Evolutionary conservation across 2,888 invertebrate genomes (phyloP), one percentile per base, ranked within the genome.

Genomic region (Selenia dentaria): DNA sequence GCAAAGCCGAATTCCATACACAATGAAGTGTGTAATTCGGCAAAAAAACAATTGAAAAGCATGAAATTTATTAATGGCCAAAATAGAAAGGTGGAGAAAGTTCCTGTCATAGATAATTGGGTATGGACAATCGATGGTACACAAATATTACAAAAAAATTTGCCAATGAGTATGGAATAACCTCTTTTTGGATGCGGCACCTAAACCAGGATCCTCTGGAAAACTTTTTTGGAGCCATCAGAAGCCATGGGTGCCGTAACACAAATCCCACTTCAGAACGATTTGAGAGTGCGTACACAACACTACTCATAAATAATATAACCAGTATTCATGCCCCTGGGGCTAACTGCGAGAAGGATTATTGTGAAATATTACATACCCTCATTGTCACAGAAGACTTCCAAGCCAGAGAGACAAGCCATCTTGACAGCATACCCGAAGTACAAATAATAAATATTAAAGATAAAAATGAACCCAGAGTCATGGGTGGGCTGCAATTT

Each of bases 141-240:
- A n/a, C n/a, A 33, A 22, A 18, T 22, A 9, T n/a, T 22, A 11
- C 14, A 22, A 33, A 33, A 33, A 8, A 33, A 33, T 6, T 22
- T 33, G 10, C 11, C 6, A n/a, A 20, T 4, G 13, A 29, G 6
- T 20, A 35, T 8, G 34, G 13, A 31, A 28, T 44, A 13, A 38
- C 11, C 5, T 49, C 52, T 13, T 11, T 52, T n/a, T 50, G 34
- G 42, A 32, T 48, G 32, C 11, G 54, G 10, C 35, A 54, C 27
- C 34, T 54, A 9, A 50, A 53, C 22, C 49, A 45, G 11, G 49
- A 53, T 31, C 49, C n/a, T n/a, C n/a, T n/a, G n/a, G n/a, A n/a
- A n/a, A n/a, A n/a, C n/a, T n/a, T n/a, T n/a, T n/a, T n/a, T n/a
- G n/a, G n/a, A n/a, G n/a, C n/a, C n/a, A n/a, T n/a, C n/a, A n/a